These are phyloP conservation scores for Drosophila mimetica DNA, from an alignment of 2,888 invertebrate species.

Conservation along the genomic window DNA sequence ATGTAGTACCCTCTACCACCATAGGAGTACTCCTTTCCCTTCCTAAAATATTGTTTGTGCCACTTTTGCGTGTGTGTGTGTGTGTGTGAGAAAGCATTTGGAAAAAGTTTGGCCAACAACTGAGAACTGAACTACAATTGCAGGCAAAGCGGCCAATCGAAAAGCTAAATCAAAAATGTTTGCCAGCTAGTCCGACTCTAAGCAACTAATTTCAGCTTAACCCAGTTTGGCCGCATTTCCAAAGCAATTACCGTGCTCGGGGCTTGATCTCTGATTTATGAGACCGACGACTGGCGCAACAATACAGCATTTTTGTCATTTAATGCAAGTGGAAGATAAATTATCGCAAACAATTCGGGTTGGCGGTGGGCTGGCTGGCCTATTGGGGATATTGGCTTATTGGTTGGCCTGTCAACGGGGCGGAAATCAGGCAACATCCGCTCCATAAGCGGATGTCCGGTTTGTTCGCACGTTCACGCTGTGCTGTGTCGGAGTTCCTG, in stretches of 20 bases:
- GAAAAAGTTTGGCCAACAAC: constrained; percentile 43
- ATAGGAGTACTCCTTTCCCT: constrained; percentile 15
- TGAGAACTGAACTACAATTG: constrained; percentile 40
- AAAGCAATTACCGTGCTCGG: constrained; percentile 64
- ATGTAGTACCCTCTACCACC: not conserved
- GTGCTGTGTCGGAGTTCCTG: constrained; percentile 19
- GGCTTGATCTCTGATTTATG: constrained; percentile 68
- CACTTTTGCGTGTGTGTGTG: constrained; percentile 43
- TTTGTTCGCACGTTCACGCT: constrained; percentile 76
- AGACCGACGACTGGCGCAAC: constrained; percentile 33
- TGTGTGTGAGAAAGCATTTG: constrained; percentile 27
- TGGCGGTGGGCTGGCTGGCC: not conserved
- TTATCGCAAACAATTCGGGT: constrained; percentile 51
- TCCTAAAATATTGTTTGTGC: constrained; percentile 49
- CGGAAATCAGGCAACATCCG: constrained; percentile 78
- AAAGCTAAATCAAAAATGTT: constrained; percentile 72
- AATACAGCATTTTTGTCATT: constrained; percentile 61
- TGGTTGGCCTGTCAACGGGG: constrained; percentile 60
- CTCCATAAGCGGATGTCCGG: constrained; percentile 73
- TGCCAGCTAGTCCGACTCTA: constrained; percentile 53
- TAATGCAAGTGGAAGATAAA: constrained; percentile 70
- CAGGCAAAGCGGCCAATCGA: constrained; percentile 59
- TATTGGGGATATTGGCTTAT: constrained; percentile 27
- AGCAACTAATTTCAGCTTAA: constrained; percentile 77
- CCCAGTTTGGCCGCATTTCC: constrained; percentile 69